Evolutionary conservation across 2,888 invertebrate species (phyloP).

Genomic region (Steinernema scapterisci): DNA sequence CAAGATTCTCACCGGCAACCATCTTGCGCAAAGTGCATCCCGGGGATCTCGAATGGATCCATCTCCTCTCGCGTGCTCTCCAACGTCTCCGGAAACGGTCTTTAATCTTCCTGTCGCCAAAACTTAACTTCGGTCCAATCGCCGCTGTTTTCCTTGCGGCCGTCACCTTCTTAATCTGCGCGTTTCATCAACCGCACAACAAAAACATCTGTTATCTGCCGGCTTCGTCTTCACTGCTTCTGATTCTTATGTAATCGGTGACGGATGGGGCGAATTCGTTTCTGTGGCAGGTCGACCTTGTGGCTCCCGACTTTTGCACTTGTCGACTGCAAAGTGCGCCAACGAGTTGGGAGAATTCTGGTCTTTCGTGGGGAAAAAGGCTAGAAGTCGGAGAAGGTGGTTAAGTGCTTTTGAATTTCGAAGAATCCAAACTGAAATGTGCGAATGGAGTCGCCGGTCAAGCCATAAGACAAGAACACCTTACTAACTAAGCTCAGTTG

Average conservation of each 20-base stretch:
- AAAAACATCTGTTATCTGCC: conserved; percentile 31
- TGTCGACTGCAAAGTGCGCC: background rate
- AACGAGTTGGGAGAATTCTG: too few species aligned
- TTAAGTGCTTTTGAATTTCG: too few species aligned
- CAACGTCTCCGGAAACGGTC: background rate
- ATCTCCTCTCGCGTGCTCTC: background rate
- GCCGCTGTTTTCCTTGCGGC: background rate
- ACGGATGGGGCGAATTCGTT: background rate
- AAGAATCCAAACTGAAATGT: too few species aligned
- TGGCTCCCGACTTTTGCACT: background rate
- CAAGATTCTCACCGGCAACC: background rate
- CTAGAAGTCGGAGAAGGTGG: too few species aligned
- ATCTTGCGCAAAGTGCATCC: too few species aligned
- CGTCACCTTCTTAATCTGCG: background rate
- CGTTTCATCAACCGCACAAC: conserved; percentile 1
- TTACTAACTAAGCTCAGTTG: too few species aligned
- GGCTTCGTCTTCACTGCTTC: background rate
- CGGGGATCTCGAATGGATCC: too few species aligned
- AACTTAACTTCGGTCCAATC: background rate
- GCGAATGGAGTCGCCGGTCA: too few species aligned
- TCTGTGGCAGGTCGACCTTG: conserved; percentile 17
- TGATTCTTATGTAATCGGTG: conserved; percentile 31
- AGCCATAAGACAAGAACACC: too few species aligned
- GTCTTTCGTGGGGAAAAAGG: too few species aligned
- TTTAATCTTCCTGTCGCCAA: too few species aligned